These are phyloP conservation scores for Drosophila conformis DNA, from an alignment of 2,888 invertebrate genomes.

Conservation along the genomic window DNA sequence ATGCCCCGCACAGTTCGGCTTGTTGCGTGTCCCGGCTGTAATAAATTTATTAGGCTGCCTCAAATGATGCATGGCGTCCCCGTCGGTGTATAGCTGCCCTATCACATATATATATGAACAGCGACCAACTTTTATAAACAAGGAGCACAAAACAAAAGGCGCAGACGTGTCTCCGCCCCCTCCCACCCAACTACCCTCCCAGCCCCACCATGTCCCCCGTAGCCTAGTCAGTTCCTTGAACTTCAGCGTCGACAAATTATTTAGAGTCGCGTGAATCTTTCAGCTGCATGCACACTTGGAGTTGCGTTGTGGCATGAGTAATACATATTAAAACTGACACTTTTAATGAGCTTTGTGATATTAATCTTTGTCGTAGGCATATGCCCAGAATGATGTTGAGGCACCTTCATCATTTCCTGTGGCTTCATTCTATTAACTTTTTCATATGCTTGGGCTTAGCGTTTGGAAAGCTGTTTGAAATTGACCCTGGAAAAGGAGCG, in stretches of 20 bases:
- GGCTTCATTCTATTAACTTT: constrained; percentile 51
- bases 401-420: constrained; percentile 48
- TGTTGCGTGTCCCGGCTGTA: constrained; percentile 55
- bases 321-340: constrained; percentile 69
- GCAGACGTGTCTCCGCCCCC: constrained; percentile 27
- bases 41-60: constrained; percentile 73
- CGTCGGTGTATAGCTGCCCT: constrained; percentile 36
- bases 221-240: constrained; percentile 65
- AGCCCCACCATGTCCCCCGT: background rate
- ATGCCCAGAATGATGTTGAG: constrained; percentile 29
- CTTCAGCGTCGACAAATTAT: constrained; percentile 73
- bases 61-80: constrained; percentile 70
- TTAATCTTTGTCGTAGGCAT: constrained; percentile 73
- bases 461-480: constrained; percentile 54
- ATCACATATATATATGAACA: constrained; percentile 46
- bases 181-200: no score
- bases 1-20: background rate
- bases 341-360: constrained; percentile 80
- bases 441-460: constrained; percentile 28
- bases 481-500: constrained; percentile 40
- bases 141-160: constrained; percentile 60
- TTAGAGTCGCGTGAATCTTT: constrained; percentile 58
- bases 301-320: constrained; percentile 8
- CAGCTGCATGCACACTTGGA: constrained; percentile 35
- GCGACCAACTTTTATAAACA: constrained; percentile 55